Conservation (phyloP, 2,797 vertebrate genomes). For the Craterocephalus amniculus region DNA sequence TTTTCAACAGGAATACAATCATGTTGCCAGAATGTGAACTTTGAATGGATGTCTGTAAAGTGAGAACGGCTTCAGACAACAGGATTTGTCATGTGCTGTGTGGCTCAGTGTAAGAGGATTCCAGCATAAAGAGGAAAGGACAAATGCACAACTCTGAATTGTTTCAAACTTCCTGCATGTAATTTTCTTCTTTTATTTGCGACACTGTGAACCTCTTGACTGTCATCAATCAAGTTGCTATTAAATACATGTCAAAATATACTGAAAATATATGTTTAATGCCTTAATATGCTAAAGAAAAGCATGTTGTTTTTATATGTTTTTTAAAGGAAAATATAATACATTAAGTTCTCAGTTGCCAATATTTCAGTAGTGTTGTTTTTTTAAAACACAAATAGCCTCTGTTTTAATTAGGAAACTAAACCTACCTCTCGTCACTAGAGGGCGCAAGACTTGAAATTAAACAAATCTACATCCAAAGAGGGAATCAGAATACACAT, state of each 20-base stretch:
- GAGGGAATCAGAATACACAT: neutral
- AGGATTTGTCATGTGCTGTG: constrained; percentile 29
- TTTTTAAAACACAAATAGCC: neutral
- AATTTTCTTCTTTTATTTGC: neutral
- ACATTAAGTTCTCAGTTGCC: too few relatives aligned
- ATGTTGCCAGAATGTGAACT: constrained; percentile 82
- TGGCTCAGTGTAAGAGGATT: constrained; percentile 11
- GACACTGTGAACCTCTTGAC: neutral
- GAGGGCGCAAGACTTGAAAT: constrained; percentile 41
- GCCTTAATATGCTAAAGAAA: neutral
- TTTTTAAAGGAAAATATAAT: neutral
- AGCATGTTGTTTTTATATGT: neutral
- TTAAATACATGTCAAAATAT: neutral
- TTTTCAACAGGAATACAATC: constrained; percentile 83
- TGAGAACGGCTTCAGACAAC: constrained; percentile 42
- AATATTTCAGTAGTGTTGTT: neutral
- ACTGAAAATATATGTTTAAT: neutral
- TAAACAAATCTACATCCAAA: too few relatives aligned
- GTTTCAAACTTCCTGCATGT: neutral
- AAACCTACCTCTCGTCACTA: constrained; percentile 41
- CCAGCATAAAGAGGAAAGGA: constrained; percentile 11
- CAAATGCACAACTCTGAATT: constrained; percentile 13
- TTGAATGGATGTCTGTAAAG: constrained; percentile 38
- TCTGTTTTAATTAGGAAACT: too few relatives aligned
- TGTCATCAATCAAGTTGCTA: neutral